Evolutionary conservation across 2,888 invertebrate genomes (phyloP).

Genomic region (Callyntrura sp.): DNA sequence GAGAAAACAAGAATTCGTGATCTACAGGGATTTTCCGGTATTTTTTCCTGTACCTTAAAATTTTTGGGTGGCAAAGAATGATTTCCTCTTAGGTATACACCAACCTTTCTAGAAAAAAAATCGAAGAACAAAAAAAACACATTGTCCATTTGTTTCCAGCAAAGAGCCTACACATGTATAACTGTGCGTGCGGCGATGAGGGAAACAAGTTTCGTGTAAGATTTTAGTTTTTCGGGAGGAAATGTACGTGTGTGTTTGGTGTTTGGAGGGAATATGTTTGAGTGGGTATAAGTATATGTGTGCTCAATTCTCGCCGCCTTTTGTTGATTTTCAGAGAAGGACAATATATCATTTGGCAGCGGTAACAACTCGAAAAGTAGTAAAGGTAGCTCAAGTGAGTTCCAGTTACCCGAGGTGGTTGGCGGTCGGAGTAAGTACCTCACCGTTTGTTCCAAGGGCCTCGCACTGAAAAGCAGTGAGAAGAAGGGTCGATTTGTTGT

Average conservation of each 20-base stretch:
- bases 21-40: constrained; percentile 53
- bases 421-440: constrained; percentile 80
- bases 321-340: constrained; percentile 60
- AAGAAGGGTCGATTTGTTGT: constrained; percentile 83
- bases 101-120: too few species aligned
- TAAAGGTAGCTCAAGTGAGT: constrained; percentile 13
- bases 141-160: not conserved
- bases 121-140: not conserved
- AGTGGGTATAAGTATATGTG: constrained; percentile 24
- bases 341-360: constrained; percentile 74
- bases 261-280: not conserved
- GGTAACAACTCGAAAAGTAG: constrained; percentile 19
- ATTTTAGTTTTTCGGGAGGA: not conserved
- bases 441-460: constrained; percentile 76
- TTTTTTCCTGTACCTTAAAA: constrained; percentile 8
- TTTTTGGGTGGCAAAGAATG: constrained; percentile 2
- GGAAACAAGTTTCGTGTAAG: constrained; percentile 28
- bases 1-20: constrained; percentile 48
- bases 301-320: not conserved
- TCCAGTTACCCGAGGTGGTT: constrained; percentile 78
- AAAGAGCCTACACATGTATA: not conserved
- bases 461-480: constrained; percentile 76
- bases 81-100: too few species aligned
- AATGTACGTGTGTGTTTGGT: not conserved
- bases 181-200: constrained; percentile 30